phyloP scores from a whole-genome alignment of 2,797 vertebrate genomes.

The Hozukius guyotensis region DNA sequence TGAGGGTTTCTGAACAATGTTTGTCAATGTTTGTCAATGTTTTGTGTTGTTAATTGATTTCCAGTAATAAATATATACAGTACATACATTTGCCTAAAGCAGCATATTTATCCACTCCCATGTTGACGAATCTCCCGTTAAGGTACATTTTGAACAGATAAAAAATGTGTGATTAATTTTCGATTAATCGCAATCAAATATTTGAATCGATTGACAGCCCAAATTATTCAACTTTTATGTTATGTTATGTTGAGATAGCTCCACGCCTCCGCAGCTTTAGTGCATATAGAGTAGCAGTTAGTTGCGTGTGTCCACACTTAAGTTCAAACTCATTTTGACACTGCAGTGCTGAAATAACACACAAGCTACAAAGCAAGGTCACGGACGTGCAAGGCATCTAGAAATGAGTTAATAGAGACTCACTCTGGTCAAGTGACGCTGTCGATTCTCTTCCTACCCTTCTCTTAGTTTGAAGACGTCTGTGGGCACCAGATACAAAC shows the following conservation, averaged over 20 bases:
- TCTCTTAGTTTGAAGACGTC: not conserved
- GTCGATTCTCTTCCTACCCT: not conserved
- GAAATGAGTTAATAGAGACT: conserved; percentile 28
- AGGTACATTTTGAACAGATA: no score
- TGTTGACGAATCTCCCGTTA: no score
- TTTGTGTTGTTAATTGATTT: no score
- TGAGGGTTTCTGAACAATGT: not conserved
- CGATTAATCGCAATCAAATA: no score
- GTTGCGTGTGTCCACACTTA: not conserved
- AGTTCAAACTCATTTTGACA: conserved; percentile 23
- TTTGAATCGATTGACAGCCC: no score
- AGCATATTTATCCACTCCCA: no score
- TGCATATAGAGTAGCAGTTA: not conserved
- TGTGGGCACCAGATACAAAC: not conserved
- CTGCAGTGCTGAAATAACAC: conserved; percentile 26
- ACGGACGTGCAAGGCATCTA: not conserved
- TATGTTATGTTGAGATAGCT: not conserved
- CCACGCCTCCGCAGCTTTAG: not conserved
- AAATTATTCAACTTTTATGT: not conserved
- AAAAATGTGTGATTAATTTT: no score
- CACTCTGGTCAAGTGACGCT: not conserved
- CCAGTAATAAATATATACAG: no score
- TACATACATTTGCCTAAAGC: no score
- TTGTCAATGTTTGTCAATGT: not conserved
- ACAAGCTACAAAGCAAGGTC: conserved; percentile 34